A percentile compares a stretch with the other conserved stretches of the same genome.
Conservation (phyloP, 2,113 vertebrate species). For the Labeo catla region DNA sequence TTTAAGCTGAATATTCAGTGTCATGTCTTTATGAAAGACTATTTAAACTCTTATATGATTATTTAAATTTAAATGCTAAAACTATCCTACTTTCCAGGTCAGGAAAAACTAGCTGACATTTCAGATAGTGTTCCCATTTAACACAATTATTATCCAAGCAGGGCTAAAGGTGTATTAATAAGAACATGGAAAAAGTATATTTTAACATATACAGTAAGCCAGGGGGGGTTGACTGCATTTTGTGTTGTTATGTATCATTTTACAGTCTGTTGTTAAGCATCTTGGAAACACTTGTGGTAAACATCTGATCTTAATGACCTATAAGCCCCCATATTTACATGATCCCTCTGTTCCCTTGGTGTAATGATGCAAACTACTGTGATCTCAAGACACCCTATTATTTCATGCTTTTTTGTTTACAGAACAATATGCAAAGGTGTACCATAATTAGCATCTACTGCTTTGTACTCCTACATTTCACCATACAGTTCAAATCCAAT, state of each 20-base stretch:
- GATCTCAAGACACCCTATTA: conserved; percentile 43
- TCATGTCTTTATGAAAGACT: not conserved
- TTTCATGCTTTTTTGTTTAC: conserved; percentile 47
- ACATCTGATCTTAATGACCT: not conserved
- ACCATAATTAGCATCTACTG: conserved; percentile 33
- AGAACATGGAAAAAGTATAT: not conserved
- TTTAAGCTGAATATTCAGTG: not conserved
- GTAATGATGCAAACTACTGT: conserved; percentile 48
- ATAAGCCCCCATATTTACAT: conserved; percentile 34
- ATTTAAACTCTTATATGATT: not conserved
- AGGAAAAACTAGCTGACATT: not conserved
- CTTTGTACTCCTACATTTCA: conserved; percentile 30
- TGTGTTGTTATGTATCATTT: not conserved
- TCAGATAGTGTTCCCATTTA: not conserved
- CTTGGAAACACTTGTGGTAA: not conserved
- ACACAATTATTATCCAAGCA: not conserved
- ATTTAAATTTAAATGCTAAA: not conserved
- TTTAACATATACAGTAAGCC: not conserved
- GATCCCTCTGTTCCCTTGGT: conserved; percentile 28
- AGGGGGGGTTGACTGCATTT: not conserved
- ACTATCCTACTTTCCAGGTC: not conserved
- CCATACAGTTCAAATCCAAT: conserved; percentile 15
- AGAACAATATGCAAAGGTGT: conserved; percentile 41
- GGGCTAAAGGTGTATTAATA: not conserved
- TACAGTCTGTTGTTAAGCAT: not conserved